A percentile compares a stretch with the other conserved stretches of the same genome.
These are phyloP conservation scores for Automeris io DNA, from an alignment of 2,888 invertebrate species.

Conservation along the genomic window DNA sequence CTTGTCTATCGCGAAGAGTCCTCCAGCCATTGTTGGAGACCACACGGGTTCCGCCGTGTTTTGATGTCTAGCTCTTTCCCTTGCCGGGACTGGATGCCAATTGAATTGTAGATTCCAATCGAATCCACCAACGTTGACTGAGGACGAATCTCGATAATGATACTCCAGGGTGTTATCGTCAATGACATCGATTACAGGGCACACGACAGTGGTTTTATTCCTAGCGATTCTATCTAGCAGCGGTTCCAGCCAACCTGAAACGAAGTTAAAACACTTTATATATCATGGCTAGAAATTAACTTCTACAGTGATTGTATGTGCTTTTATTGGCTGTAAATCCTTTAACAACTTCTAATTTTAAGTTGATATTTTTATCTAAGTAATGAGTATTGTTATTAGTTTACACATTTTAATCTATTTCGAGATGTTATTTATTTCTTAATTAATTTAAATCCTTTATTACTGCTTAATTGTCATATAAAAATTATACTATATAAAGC, in stretches of 20 bases:
- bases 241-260: constrained; percentile 94
- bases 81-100: constrained; percentile 99
- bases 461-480: neutral
- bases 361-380: no score
- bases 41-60: constrained; percentile 95
- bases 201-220: constrained; percentile 92
- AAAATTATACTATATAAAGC: no score
- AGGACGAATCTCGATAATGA: constrained; percentile 89
- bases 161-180: constrained; percentile 96
- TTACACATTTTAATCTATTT: neutral
- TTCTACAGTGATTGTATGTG: no score
- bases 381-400: no score
- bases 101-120: constrained; percentile 98
- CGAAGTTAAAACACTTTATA: no score
- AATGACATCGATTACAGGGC: constrained; percentile 97
- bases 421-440: neutral
- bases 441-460: neutral
- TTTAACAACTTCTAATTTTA: no score
- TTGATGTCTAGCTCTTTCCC: constrained; percentile 89
- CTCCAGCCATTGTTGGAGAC: constrained; percentile 99
- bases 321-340: no score
- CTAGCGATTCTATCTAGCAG: constrained; percentile 91
- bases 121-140: constrained; percentile 94
- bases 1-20: constrained; percentile 96
- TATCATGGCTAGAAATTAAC: no score